Conservation (phyloP, 2,888 invertebrate species). For the Orthosia gothica region DNA sequence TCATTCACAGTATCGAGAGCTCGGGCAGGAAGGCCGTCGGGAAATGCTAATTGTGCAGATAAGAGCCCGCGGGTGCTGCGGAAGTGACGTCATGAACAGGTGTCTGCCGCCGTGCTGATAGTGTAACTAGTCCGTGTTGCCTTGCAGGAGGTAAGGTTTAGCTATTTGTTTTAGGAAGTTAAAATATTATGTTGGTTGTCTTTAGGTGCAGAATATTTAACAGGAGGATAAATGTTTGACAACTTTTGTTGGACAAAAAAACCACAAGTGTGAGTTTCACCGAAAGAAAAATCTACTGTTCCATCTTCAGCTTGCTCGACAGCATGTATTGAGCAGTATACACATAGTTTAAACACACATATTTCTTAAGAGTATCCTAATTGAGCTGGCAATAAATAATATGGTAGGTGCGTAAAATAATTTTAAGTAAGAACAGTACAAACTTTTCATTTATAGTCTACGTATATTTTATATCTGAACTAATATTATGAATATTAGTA, state of each 20-base stretch:
- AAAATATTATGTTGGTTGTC: background rate
- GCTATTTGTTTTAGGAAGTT: slow-evolving; percentile 9
- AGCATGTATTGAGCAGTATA: too few species aligned
- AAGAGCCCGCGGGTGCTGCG: slow-evolving; percentile 72
- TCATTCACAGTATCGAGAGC: slow-evolving; percentile 18
- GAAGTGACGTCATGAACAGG: slow-evolving; percentile 68
- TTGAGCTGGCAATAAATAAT: too few species aligned
- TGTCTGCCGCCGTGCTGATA: slow-evolving; percentile 55
- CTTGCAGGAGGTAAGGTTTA: slow-evolving; percentile 18
- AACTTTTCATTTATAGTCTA: too few species aligned
- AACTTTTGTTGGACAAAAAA: background rate
- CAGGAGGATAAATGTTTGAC: background rate
- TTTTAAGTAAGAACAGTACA: too few species aligned
- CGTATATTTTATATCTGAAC: too few species aligned
- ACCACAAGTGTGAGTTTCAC: too few species aligned
- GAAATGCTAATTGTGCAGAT: slow-evolving; percentile 76
- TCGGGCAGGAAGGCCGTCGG: slow-evolving; percentile 58
- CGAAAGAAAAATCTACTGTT: too few species aligned
- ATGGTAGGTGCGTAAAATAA: too few species aligned
- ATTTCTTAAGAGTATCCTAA: too few species aligned
- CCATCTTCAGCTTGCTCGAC: too few species aligned
- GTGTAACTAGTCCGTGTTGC: slow-evolving; percentile 45
- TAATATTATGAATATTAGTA: too few species aligned
- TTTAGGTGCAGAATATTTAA: background rate
- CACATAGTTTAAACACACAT: too few species aligned